Percentiles rank a stretch among this genome's conserved stretches.
phyloP scores from a whole-genome alignment of 2,113 vertebrate species.

The Callaeas wilsoni region DNA sequence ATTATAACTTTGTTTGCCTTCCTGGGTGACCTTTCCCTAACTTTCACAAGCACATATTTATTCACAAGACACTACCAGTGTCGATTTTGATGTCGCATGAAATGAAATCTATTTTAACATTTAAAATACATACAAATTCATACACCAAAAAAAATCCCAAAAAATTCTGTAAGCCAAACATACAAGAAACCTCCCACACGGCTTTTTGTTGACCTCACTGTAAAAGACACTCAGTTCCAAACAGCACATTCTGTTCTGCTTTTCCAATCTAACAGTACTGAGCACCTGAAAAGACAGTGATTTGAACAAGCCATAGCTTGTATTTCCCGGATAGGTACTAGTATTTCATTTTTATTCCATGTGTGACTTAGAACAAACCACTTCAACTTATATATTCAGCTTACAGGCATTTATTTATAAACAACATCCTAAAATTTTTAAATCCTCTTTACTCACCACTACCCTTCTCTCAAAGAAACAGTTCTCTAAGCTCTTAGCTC shows the following conservation, averaged over 20 bases:
- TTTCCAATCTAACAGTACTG: neutral
- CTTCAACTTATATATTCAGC: neutral
- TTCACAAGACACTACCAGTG: neutral
- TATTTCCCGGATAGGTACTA: neutral
- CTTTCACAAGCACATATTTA: neutral
- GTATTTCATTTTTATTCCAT: neutral
- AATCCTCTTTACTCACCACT: neutral
- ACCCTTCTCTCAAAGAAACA: neutral
- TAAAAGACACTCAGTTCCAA: neutral
- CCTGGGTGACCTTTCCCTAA: neutral
- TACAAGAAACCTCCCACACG: neutral
- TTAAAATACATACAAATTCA: neutral
- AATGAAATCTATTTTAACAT: neutral
- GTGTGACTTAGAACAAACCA: neutral
- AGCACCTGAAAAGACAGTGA: neutral
- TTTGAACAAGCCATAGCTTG: constrained; percentile 20
- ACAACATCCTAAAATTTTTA: neutral
- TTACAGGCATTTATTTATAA: neutral
- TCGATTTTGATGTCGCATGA: neutral
- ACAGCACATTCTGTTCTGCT: neutral
- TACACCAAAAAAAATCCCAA: neutral
- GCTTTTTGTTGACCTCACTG: neutral
- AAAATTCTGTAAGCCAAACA: neutral
- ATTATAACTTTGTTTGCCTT: neutral
- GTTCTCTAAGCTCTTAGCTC: neutral